Percentiles rank a stretch among this genome's conserved stretches.
phyloP scores from a whole-genome alignment of 2,113 vertebrate genomes.

The Menidia beryllina region DNA sequence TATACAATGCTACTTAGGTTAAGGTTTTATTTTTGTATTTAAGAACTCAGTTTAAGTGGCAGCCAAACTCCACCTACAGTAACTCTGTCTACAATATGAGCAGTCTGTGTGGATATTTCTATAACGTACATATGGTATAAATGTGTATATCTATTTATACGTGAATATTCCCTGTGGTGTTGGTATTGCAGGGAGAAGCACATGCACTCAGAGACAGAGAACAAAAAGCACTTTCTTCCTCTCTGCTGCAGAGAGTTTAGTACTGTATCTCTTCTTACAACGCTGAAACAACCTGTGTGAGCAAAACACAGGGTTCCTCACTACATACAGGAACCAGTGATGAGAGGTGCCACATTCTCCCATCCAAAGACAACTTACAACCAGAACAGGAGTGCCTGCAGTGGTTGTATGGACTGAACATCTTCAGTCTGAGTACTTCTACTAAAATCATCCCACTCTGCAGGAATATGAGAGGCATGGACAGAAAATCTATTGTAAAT shows the following conservation, averaged over 20 bases:
- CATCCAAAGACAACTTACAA: slow-evolving; percentile 15
- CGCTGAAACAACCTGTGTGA: slow-evolving; percentile 1
- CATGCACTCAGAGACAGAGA: slow-evolving; percentile 27
- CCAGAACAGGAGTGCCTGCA: slow-evolving; percentile 1
- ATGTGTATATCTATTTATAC: slow-evolving; percentile 56
- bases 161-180: slow-evolving; percentile 44
- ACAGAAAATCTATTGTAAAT: slow-evolving; percentile 35
- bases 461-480: neutral
- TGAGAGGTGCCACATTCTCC: slow-evolving; percentile 11
- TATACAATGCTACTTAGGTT: slow-evolving; percentile 40
- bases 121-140: slow-evolving; percentile 32
- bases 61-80: slow-evolving; percentile 76
- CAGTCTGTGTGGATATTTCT: slow-evolving; percentile 29
- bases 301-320: slow-evolving; percentile 15
- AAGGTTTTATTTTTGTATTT: slow-evolving; percentile 76
- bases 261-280: slow-evolving; percentile 68
- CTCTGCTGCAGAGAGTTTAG: slow-evolving; percentile 51
- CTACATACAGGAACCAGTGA: neutral
- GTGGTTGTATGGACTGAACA: neutral
- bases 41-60: slow-evolving; percentile 67
- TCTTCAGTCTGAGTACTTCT: neutral
- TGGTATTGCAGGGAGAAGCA: slow-evolving; percentile 61
- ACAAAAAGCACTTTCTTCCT: slow-evolving; percentile 42
- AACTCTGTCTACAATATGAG: slow-evolving; percentile 36
- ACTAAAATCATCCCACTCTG: slow-evolving; percentile 11